Conservation (phyloP, 2,888 invertebrate genomes). For the Julus scanicus region DNA sequence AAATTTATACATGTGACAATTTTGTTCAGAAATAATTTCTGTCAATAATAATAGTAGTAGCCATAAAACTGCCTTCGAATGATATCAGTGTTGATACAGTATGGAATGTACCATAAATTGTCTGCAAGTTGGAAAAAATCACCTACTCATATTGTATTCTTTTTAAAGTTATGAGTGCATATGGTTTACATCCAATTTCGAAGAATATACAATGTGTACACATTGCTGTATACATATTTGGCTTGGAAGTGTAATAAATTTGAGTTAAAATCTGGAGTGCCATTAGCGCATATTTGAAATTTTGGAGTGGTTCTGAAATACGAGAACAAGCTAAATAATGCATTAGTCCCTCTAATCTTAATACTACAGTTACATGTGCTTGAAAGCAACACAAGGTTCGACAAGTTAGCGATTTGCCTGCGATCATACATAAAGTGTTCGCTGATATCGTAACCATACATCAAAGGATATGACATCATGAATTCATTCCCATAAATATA, state of each 20-base stretch:
- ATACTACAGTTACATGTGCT: neutral
- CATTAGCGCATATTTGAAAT: constrained; percentile 41
- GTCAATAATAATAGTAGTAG: too few species aligned
- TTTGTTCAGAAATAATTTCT: too few species aligned
- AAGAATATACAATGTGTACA: neutral
- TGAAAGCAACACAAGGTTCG: neutral
- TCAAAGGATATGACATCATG: constrained; percentile 38
- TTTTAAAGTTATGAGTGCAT: too few species aligned
- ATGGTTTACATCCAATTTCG: too few species aligned
- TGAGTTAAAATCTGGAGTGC: neutral
- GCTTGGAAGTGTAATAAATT: constrained; percentile 30
- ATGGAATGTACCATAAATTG: too few species aligned
- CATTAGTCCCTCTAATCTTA: constrained; percentile 40
- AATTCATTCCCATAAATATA: neutral
- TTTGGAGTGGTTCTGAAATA: constrained; percentile 11
- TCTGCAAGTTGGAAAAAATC: too few species aligned
- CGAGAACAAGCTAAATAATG: constrained; percentile 31
- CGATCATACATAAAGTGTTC: neutral
- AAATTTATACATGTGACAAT: too few species aligned
- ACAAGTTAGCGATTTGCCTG: neutral
- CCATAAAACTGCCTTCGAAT: too few species aligned
- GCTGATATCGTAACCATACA: constrained; percentile 1
- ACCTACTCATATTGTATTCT: too few species aligned
- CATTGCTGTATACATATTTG: neutral
- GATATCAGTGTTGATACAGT: too few species aligned